Evolutionary conservation across 2,888 invertebrate genomes (phyloP).

Genomic region (Drosophila heteroneura): DNA sequence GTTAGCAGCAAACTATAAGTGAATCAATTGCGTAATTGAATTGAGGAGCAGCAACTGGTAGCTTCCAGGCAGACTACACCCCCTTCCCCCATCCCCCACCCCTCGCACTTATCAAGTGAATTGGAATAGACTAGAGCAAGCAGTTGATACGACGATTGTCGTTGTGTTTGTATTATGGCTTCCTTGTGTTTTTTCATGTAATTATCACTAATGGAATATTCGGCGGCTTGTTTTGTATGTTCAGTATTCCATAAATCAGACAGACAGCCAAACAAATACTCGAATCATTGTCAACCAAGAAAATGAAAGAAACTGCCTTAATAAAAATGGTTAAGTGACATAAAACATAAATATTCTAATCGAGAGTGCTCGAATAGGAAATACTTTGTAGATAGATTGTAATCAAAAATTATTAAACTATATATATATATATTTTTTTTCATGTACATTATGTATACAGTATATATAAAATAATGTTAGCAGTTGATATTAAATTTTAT

Average conservation of each 20-base stretch:
- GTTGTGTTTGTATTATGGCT: slow-evolving; percentile 48
- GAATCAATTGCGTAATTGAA: slow-evolving; percentile 54
- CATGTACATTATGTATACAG: not conserved
- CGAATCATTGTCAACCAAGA: not conserved
- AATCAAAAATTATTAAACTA: not conserved
- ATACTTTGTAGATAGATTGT: not conserved
- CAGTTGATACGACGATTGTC: slow-evolving; percentile 36
- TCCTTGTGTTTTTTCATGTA: slow-evolving; percentile 26
- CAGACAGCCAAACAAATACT: not conserved
- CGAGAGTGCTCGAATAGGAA: not conserved
- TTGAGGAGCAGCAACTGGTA: slow-evolving; percentile 32
- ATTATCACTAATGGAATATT: slow-evolving; percentile 33
- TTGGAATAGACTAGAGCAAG: slow-evolving; percentile 12
- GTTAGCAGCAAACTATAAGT: slow-evolving; percentile 19
- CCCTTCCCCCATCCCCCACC: not conserved
- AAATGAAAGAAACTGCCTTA: not conserved
- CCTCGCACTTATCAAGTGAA: slow-evolving; percentile 40
- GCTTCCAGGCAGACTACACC: slow-evolving; percentile 46
- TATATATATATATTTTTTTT: not conserved
- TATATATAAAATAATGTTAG: not conserved
- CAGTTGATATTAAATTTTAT: no score
- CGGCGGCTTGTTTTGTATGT: slow-evolving; percentile 9
- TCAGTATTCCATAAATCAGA: not conserved
- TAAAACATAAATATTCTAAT: not conserved
- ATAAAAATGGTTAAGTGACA: not conserved